Percentiles rank a stretch among this genome's conserved stretches.
These are phyloP conservation scores for Actenoides lindsayi DNA, from an alignment of 2,113 vertebrate species.

Conservation along the genomic window DNA sequence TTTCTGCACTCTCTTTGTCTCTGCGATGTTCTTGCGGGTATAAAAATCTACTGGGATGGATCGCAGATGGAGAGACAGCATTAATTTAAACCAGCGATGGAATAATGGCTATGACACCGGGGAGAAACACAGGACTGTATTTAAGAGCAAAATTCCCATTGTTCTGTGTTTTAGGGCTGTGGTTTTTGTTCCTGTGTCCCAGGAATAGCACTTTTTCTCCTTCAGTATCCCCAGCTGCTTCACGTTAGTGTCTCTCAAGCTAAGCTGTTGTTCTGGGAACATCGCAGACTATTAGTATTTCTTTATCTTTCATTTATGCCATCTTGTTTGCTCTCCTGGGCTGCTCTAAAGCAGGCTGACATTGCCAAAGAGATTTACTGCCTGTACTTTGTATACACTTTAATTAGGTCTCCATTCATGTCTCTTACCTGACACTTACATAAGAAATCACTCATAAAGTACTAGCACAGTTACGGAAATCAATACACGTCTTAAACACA, in stretches of 20 bases:
- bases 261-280: neutral
- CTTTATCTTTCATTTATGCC: conserved; percentile 57
- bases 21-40: neutral
- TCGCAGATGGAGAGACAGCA: neutral
- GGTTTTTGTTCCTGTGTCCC: neutral
- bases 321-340: conserved; percentile 38
- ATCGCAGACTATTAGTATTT: neutral
- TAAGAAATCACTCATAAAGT: conserved; percentile 70
- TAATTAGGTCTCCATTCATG: conserved; percentile 67
- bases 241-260: neutral
- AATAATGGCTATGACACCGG: neutral
- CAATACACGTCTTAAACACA: neutral
- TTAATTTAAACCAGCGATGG: neutral
- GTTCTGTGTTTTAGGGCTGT: neutral
- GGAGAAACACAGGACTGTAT: neutral
- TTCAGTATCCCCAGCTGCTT: neutral
- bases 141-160: neutral
- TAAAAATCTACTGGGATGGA: neutral
- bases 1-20: neutral
- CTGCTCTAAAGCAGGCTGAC: conserved; percentile 44
- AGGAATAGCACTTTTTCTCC: conserved; percentile 12
- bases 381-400: conserved; percentile 17
- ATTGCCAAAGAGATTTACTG: conserved; percentile 61
- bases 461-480: conserved; percentile 12
- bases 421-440: conserved; percentile 50